Conservation (phyloP, 2,888 invertebrate genomes). For the Meiosimyza decipiens region DNA sequence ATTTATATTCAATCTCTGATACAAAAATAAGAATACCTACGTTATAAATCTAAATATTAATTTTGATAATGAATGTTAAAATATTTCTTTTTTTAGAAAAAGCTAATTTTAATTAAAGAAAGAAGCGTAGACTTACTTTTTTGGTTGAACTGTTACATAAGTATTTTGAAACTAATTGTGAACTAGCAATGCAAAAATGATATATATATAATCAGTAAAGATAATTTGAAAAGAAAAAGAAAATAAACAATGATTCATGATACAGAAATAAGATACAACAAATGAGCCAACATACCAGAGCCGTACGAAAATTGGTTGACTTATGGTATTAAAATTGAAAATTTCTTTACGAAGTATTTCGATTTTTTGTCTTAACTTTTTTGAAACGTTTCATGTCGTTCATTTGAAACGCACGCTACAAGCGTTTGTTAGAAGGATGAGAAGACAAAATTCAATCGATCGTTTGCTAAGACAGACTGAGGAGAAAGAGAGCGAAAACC, state of each 20-base stretch:
- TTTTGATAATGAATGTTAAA: background rate
- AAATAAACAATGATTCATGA: conserved; percentile 41
- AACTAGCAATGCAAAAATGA: conserved; percentile 32
- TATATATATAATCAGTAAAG: conserved; percentile 22
- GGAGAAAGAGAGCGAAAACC: conserved; percentile 33
- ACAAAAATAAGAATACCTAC: too few species aligned
- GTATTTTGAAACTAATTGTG: conserved; percentile 7
- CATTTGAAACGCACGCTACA: conserved; percentile 14
- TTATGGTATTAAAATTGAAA: conserved; percentile 21
- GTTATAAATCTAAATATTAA: too few species aligned
- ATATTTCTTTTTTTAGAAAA: background rate
- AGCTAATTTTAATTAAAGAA: conserved; percentile 10
- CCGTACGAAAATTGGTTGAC: conserved; percentile 30
- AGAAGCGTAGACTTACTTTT: conserved; percentile 20
- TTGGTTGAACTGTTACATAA: conserved; percentile 7
- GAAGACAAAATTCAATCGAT: conserved; percentile 21
- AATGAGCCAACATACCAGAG: conserved; percentile 31
- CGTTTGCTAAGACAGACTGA: conserved; percentile 28
- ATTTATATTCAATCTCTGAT: too few species aligned
- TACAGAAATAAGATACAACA: conserved; percentile 26
- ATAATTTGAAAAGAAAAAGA: conserved; percentile 41
- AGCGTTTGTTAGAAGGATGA: conserved; percentile 10
- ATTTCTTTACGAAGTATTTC: background rate
- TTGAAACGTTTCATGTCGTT: background rate
- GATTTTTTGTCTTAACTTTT: conserved; percentile 13